Conservation (phyloP, 2,797 vertebrate species). For the Lithobates pipiens region DNA sequence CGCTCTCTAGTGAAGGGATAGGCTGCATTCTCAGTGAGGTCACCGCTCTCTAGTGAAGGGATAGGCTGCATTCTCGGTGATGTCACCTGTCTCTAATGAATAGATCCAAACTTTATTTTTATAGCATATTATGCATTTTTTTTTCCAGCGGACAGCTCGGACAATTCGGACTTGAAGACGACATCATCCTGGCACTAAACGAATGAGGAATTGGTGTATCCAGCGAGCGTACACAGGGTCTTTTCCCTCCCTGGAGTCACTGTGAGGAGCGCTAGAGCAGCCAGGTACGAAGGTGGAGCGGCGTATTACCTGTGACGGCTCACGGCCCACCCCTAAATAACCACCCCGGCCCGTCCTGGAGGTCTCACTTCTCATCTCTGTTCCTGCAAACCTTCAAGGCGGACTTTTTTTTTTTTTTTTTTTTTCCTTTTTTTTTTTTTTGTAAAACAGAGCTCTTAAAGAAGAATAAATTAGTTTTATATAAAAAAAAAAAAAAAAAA, state of each 20-base stretch:
- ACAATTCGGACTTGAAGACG: conserved; percentile 98
- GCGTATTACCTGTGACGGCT: not conserved
- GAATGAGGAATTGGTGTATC: conserved; percentile 71
- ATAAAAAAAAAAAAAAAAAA: conserved; percentile 68
- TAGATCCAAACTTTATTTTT: no score
- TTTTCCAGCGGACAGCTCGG: conserved; percentile 90
- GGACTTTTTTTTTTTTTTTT: conserved; percentile 70
- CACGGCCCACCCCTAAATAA: not conserved
- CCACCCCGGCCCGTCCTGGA: not conserved
- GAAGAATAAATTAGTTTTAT: conserved; percentile 84
- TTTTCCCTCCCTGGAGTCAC: conserved; percentile 64
- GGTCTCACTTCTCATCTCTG: not conserved
- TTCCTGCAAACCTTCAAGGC: conserved; percentile 18
- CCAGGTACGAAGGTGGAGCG: not conserved
- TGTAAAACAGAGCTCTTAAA: conserved; percentile 80
- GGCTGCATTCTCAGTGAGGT: no score
- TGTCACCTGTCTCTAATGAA: no score
- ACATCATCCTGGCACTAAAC: conserved; percentile 94
- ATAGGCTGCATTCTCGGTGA: no score
- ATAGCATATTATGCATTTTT: not conserved
- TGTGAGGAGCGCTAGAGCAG: conserved; percentile 32
- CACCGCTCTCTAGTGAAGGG: no score
- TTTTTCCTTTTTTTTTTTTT: conserved; percentile 80
- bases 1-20: no score
- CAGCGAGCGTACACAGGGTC: conserved; percentile 62